Conservation (phyloP, 2,888 invertebrate genomes). For the Hirtodrosophila duncani region DNA sequence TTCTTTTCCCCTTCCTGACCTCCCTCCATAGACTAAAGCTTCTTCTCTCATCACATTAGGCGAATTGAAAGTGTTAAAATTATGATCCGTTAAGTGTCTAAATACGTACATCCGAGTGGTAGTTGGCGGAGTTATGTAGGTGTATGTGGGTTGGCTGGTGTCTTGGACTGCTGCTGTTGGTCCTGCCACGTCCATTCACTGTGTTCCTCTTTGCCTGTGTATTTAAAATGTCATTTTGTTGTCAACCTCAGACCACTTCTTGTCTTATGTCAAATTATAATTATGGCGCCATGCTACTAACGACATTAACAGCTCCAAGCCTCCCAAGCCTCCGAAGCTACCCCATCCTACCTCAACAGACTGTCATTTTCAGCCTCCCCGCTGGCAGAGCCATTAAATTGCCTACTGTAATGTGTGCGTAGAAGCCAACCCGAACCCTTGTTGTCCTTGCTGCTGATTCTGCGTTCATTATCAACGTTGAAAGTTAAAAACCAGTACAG, state of each 20-base stretch:
- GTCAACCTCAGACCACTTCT: constrained; percentile 76
- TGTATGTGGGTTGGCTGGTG: background rate
- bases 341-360: background rate
- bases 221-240: constrained; percentile 75
- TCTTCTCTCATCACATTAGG: too few relatives aligned
- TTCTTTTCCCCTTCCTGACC: too few relatives aligned
- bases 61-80: constrained; percentile 64
- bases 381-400: constrained; percentile 58
- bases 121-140: background rate
- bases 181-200: constrained; percentile 30
- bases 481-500: constrained; percentile 66
- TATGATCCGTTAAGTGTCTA: constrained; percentile 70
- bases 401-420: too few relatives aligned
- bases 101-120: constrained; percentile 40
- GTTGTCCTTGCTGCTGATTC: constrained; percentile 13
- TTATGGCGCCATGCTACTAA: constrained; percentile 65
- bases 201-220: constrained; percentile 37
- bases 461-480: constrained; percentile 68
- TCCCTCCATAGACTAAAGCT: too few relatives aligned
- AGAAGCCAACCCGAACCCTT: constrained; percentile 54
- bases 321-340: constrained; percentile 16
- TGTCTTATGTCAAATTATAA: constrained; percentile 75
- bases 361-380: background rate
- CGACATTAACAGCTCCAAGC: constrained; percentile 52
- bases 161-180: constrained; percentile 27